Base-by-base conservation (phyloP, 53 echinoderm and acorn worm genomes). In the Arbacia lixula region DNA sequence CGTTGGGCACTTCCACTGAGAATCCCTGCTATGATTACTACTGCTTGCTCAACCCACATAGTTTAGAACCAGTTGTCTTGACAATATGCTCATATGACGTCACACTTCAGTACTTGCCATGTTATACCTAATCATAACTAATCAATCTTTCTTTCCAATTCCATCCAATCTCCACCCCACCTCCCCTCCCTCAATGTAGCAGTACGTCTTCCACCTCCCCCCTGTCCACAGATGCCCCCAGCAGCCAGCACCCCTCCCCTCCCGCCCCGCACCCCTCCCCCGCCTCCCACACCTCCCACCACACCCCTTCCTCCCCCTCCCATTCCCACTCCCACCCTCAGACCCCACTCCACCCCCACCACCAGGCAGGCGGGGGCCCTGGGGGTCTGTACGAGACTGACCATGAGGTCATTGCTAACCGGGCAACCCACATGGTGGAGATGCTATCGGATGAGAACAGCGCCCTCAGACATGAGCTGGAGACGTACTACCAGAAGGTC, bases 361-460 rank as follows among this genome's bases (percentile, higher is more conserved):
- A 46, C 46, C 57, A 56, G 57, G 8, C 46, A 8, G 14, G 46
- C 14, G 8, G 8, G 8, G 58, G 5, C 5, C 22, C 58, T 21
- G 19, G 22, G 26, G 77, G 38, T n/a, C 77, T 83, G 3, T 92
- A 90, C 86, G 92, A 95, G 39, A 78, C 93, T 0, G 97, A 97
- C 71, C 97, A 97, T 82, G 94, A 97, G 60, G 93, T 90, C 53
- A 90, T 97, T 25, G 97, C 97, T 1, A 85, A 75, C 32, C 66
- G 97, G n/a, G 97, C 97, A 6, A 94, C 97, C 4, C 90, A 94
- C 65, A 97, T 97, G 97, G 97, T 94, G 41, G 94, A 94, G 71
- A 90, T 97, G 25, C 85, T 97, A 27, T 97, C 97, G 0, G 97
- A 91, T 36, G 97, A 97, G 60, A 97, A 97, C 88, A 86, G 28